phyloP scores from a whole-genome alignment of 2,888 invertebrate genomes.

The Limnephilus lunatus region DNA sequence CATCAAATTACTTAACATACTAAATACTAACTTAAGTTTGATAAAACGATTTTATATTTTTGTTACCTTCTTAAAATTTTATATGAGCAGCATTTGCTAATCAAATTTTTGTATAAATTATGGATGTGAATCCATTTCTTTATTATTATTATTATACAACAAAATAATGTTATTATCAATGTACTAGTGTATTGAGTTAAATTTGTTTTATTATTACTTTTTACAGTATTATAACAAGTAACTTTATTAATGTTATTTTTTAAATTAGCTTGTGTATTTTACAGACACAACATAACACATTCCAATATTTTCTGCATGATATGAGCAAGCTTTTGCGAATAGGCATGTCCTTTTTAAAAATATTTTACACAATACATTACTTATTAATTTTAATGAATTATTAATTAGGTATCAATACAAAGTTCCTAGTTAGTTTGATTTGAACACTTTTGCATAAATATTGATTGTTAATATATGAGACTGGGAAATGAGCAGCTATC shows the following conservation, averaged over 20 bases:
- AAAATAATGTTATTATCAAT: background rate
- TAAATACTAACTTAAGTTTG: background rate
- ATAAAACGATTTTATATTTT: background rate
- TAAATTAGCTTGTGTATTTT: background rate
- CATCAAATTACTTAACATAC: background rate
- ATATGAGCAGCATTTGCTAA: background rate
- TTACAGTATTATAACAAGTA: background rate
- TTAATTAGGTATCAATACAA: background rate
- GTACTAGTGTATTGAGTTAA: background rate
- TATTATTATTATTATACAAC: background rate
- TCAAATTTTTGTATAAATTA: background rate
- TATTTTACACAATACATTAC: background rate
- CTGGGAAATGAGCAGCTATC: conserved; percentile 2
- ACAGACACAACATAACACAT: background rate
- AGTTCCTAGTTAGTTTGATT: background rate
- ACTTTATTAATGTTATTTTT: background rate
- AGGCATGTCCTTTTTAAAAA: background rate
- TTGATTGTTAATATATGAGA: background rate
- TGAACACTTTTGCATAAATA: background rate
- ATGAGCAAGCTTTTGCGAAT: background rate
- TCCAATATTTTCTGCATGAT: background rate
- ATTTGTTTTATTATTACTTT: background rate
- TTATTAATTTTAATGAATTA: background rate
- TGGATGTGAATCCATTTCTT: background rate
- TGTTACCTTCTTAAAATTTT: background rate